phyloP scores from a whole-genome alignment of 1,140 invertebrate species.

The Eciton burchellii region DNA sequence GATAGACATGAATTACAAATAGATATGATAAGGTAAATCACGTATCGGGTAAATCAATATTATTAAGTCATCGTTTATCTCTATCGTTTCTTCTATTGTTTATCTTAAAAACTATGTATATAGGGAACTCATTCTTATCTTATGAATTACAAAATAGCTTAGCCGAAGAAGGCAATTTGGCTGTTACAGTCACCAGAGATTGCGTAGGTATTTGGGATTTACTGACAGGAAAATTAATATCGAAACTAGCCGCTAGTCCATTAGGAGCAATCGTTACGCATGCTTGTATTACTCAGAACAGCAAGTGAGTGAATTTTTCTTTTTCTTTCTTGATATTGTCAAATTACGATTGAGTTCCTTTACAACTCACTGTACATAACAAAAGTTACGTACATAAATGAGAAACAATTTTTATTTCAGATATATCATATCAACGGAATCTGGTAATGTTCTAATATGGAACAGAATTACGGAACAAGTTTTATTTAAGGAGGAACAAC shows the following conservation, averaged over 20 bases:
- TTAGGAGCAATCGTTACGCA: constrained; percentile 98
- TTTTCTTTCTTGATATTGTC: neutral
- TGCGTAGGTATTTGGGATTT: constrained; percentile 98
- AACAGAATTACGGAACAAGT: constrained; percentile 94
- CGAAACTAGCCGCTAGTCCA: constrained; percentile 95
- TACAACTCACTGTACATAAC: constrained; percentile 33
- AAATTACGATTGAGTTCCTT: neutral
- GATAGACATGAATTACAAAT: constrained; percentile 98
- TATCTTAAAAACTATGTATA: too few species aligned
- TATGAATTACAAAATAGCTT: constrained; percentile 85
- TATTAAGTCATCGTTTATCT: too few species aligned
- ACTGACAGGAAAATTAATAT: constrained; percentile 92
- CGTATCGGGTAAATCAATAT: too few species aligned
- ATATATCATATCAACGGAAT: constrained; percentile 95
- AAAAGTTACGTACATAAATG: neutral
- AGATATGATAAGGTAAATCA: constrained; percentile 92
- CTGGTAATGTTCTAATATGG: constrained; percentile 97
- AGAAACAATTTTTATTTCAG: constrained; percentile 77
- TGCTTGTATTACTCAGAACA: constrained; percentile 94
- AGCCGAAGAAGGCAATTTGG: constrained; percentile 90
- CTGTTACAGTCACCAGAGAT: constrained; percentile 95
- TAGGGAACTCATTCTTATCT: neutral
- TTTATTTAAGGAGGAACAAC: constrained; percentile 93
- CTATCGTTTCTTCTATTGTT: too few species aligned
- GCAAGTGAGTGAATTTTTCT: constrained; percentile 86